These are phyloP conservation scores for Corythoichthys haematopterus DNA, from an alignment of 2,113 vertebrate genomes.

Conservation along the genomic window DNA sequence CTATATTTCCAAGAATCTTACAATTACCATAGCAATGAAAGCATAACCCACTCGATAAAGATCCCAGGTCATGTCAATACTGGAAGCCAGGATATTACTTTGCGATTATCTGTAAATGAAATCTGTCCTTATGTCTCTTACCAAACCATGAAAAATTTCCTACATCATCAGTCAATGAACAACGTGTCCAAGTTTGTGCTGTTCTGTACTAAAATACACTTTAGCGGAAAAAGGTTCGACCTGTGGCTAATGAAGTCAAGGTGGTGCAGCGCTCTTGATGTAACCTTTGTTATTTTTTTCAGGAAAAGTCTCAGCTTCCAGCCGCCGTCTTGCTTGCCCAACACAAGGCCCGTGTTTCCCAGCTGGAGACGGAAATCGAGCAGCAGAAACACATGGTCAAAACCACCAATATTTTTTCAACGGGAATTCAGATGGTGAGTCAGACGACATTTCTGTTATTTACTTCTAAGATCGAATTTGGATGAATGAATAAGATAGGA, in stretches of 20 bases:
- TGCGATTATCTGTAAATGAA: constrained; percentile 14
- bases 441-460: neutral
- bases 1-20: neutral
- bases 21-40: neutral
- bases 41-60: neutral
- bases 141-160: constrained; percentile 37
- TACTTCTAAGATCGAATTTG: neutral
- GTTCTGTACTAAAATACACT: constrained; percentile 45
- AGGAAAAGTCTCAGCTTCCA: constrained; percentile 92
- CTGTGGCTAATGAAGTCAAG: constrained; percentile 62
- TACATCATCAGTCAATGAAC: constrained; percentile 22
- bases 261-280: constrained; percentile 27
- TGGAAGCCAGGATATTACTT: constrained; percentile 1
- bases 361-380: constrained; percentile 87
- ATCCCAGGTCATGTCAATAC: neutral
- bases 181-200: constrained; percentile 35
- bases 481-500: too few species aligned
- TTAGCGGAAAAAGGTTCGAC: constrained; percentile 57
- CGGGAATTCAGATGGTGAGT: constrained; percentile 94
- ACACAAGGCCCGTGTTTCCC: constrained; percentile 87
- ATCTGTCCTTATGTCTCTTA: constrained; percentile 12
- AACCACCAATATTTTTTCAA: constrained; percentile 86
- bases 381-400: constrained; percentile 85
- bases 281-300: constrained; percentile 30
- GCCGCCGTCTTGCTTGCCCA: constrained; percentile 89